Evolutionary conservation across 2,113 vertebrate species (phyloP).

Genomic region (Pseudopodoces humilis): DNA sequence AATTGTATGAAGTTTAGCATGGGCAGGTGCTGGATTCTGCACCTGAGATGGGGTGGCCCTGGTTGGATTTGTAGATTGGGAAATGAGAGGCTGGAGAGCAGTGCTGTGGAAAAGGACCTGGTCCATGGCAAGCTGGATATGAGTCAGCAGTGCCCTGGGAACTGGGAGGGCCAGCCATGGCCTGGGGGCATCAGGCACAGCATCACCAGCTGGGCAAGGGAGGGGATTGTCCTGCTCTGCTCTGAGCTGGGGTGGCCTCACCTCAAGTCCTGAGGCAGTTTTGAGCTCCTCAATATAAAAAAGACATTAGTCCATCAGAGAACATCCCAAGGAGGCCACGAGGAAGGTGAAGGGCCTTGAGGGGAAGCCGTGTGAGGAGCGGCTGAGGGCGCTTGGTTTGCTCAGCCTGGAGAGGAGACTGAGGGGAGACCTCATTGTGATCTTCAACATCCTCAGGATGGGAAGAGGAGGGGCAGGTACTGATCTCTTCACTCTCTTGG

Average conservation of each 20-base stretch:
- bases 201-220: neutral
- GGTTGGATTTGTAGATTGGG: neutral
- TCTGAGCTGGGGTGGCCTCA: neutral
- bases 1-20: neutral
- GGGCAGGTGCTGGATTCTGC: neutral
- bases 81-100: neutral
- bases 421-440: neutral
- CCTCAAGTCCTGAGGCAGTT: neutral
- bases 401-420: neutral
- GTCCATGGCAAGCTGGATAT: neutral
- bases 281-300: neutral
- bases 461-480: neutral
- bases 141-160: neutral
- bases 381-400: neutral
- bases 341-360: neutral
- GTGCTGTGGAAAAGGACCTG: neutral
- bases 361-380: neutral
- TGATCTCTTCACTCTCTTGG: neutral
- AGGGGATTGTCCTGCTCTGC: neutral
- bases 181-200: neutral
- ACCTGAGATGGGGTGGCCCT: neutral
- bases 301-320: neutral
- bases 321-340: fast-evolving
- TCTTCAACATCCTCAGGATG: neutral
- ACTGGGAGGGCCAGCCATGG: fast-evolving